Percentiles rank a stretch among this genome's conserved stretches.
Evolutionary conservation across 2,113 vertebrate genomes (phyloP).

Genomic region (Erythrolamprus reginae): DNA sequence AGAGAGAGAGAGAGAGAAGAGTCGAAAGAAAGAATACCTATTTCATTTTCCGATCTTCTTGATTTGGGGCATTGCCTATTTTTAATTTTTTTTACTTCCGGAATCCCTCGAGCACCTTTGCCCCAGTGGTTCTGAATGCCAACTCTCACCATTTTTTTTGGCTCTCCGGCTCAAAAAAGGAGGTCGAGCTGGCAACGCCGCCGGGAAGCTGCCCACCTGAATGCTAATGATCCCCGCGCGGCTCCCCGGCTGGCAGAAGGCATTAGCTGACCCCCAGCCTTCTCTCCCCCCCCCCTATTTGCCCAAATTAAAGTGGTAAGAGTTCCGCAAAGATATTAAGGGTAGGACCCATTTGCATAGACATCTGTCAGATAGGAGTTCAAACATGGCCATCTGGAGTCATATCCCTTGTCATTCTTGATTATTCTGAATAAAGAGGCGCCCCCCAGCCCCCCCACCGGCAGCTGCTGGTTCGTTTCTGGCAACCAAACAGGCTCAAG

Average conservation of each 20-base stretch:
- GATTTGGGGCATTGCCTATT: background rate
- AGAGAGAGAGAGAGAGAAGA: too few relatives aligned
- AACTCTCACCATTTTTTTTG: background rate
- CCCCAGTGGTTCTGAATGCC: background rate
- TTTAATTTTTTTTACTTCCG: background rate
- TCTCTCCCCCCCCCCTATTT: background rate
- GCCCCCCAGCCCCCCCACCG: too few relatives aligned
- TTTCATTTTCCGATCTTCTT: background rate
- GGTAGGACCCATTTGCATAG: constrained; percentile 67
- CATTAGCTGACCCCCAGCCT: background rate
- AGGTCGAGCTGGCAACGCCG: background rate
- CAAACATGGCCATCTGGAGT: constrained; percentile 63
- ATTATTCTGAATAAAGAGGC: constrained; percentile 57
- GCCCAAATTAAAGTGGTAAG: constrained; percentile 58
- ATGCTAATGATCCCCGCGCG: background rate
- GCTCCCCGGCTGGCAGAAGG: constrained; percentile 13
- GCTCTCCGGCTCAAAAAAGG: constrained; percentile 26
- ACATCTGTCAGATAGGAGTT: constrained; percentile 59
- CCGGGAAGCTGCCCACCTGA: constrained; percentile 22
- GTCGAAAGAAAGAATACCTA: background rate
- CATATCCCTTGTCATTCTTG: constrained; percentile 49
- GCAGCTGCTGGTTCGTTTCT: constrained; percentile 52
- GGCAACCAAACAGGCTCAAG: constrained; percentile 37
- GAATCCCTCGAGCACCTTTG: background rate
- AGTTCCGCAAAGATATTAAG: constrained; percentile 71